phyloP scores from a whole-genome alignment of 2,797 vertebrate species.

The Xenopus petersii region DNA sequence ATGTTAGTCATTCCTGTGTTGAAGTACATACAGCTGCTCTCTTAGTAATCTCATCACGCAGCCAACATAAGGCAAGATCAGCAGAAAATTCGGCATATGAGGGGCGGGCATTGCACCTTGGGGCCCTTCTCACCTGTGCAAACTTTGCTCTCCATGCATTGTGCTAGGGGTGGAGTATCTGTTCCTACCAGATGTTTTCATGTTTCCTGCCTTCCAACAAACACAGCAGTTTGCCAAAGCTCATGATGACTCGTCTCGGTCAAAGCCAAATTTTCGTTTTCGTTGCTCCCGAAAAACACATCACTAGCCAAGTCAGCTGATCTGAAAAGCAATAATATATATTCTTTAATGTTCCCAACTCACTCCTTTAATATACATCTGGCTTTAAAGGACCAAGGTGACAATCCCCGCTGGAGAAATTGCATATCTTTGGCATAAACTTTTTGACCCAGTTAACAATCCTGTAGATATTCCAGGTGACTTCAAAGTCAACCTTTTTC shows the following conservation, averaged over 20 bases:
- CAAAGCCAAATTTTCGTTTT: no score
- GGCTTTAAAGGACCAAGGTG: no score
- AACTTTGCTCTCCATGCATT: neutral
- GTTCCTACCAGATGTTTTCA: conserved; percentile 20
- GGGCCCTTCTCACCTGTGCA: conserved; percentile 11
- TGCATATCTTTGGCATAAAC: neutral
- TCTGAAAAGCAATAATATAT: no score
- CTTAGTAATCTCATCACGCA: neutral
- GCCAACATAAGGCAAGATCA: conserved; percentile 2
- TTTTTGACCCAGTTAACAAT: neutral
- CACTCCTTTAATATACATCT: no score
- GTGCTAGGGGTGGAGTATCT: neutral
- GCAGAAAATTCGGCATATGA: neutral
- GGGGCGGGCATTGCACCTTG: neutral
- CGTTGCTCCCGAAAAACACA: no score
- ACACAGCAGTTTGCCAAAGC: conserved; percentile 2
- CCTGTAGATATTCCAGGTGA: no score
- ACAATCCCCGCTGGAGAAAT: no score
- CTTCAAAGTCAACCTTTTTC: no score
- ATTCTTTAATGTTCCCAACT: no score
- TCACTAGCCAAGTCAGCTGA: no score
- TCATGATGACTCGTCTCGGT: neutral
- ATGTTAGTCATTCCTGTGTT: neutral
- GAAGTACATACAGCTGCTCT: neutral
- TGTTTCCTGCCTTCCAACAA: neutral